phyloP scores from a whole-genome alignment of 1,140 invertebrate species.

The Drosophila obscura region DNA sequence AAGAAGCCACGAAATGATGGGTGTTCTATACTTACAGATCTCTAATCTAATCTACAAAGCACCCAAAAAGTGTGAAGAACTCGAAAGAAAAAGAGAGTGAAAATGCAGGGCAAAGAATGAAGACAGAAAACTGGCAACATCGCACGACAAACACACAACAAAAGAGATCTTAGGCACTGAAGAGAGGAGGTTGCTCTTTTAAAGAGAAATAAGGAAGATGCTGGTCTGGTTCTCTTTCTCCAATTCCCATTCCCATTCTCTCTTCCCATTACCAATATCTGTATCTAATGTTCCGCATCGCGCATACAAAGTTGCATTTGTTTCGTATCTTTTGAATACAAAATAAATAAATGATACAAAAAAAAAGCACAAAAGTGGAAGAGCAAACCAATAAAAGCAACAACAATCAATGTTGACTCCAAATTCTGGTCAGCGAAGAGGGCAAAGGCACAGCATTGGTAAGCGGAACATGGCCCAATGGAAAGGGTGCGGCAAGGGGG shows the following conservation, averaged over 20 bases:
- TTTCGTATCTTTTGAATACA: slow-evolving; percentile 20
- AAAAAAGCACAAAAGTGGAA: slow-evolving; percentile 24
- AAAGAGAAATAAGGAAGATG: background rate
- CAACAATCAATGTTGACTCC: slow-evolving; percentile 8
- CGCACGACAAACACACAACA: background rate
- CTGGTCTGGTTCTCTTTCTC: background rate
- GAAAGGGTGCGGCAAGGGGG: too few relatives aligned
- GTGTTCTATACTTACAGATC: too few relatives aligned
- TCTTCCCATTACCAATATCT: background rate
- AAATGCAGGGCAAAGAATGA: slow-evolving; percentile 20
- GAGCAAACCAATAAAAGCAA: slow-evolving; percentile 44
- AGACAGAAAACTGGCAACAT: slow-evolving; percentile 42
- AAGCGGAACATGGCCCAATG: too few relatives aligned
- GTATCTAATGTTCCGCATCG: slow-evolving; percentile 22
- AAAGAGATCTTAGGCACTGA: slow-evolving; percentile 2
- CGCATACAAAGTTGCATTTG: slow-evolving; percentile 33
- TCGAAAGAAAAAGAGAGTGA: slow-evolving; percentile 31
- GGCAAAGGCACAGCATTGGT: too few relatives aligned
- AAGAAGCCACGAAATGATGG: too few relatives aligned
- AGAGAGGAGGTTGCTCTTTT: background rate
- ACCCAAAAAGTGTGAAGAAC: too few relatives aligned
- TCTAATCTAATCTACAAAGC: too few relatives aligned
- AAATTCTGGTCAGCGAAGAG: slow-evolving; percentile 11
- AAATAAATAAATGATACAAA: background rate
- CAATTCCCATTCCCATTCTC: background rate